Conservation (phyloP, 2,888 invertebrate genomes). For the Euplagia quadripunctaria region DNA sequence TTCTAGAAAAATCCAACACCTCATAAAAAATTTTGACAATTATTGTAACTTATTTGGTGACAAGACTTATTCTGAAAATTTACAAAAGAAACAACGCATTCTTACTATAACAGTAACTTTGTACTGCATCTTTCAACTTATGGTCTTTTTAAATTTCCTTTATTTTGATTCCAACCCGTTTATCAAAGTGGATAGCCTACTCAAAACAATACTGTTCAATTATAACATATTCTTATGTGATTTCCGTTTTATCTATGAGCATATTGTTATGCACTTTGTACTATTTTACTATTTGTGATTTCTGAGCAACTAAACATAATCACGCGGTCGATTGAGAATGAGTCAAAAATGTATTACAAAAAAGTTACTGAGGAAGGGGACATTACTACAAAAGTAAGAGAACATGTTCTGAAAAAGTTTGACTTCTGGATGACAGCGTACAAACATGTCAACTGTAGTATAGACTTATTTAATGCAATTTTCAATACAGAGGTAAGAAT, state of each 20-base stretch:
- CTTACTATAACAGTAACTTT: neutral
- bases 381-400: neutral
- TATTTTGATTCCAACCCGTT: neutral
- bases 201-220: conserved; percentile 2
- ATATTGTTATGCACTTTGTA: conserved; percentile 46
- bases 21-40: conserved; percentile 33
- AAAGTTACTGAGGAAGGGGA: neutral
- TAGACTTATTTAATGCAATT: conserved; percentile 53
- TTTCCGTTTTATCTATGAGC: conserved; percentile 52
- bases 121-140: conserved; percentile 3
- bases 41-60: conserved; percentile 28
- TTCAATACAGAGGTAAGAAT: conserved; percentile 54
- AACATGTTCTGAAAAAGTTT: conserved; percentile 30
- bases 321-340: conserved; percentile 40
- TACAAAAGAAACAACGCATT: conserved; percentile 27
- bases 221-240: conserved; percentile 38
- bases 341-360: conserved; percentile 7
- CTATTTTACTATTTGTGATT: conserved; percentile 48
- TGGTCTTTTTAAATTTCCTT: neutral
- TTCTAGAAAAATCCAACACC: conserved; percentile 27
- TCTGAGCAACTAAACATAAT: conserved; percentile 56
- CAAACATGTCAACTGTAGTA: conserved; percentile 49
- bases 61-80: conserved; percentile 15
- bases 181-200: neutral
- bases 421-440: conserved; percentile 58